A percentile compares a stretch with the other conserved stretches of the same genome.
Conservation (phyloP, 2,113 vertebrate species). For the Myanophis thanlyinensis region DNA sequence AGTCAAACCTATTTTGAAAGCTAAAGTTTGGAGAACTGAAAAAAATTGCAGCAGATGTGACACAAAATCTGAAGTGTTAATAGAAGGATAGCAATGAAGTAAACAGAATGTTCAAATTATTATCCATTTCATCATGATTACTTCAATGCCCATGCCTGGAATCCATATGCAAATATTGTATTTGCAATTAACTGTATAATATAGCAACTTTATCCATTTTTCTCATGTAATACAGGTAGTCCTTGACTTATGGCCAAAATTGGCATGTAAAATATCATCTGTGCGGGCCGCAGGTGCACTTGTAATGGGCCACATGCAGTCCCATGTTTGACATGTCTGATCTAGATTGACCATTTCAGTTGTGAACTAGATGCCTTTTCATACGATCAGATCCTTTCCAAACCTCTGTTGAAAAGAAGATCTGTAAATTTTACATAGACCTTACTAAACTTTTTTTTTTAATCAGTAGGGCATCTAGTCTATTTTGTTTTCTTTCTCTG, state of each 20-base stretch:
- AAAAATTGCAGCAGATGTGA: not conserved
- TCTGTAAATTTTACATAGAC: not conserved
- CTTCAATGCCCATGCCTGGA: accelerated
- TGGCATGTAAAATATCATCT: too few species aligned
- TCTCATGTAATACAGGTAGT: not conserved
- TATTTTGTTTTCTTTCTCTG: not conserved
- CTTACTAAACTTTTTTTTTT: not conserved
- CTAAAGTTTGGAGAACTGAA: not conserved
- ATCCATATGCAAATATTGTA: not conserved
- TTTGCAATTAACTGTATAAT: not conserved
- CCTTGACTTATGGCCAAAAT: too few species aligned
- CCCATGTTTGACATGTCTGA: too few species aligned
- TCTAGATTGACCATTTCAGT: not conserved
- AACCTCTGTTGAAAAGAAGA: not conserved
- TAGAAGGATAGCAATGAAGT: too few species aligned
- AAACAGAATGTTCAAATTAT: not conserved
- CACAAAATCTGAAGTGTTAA: not conserved
- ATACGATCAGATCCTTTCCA: not conserved
- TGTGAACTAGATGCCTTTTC: not conserved
- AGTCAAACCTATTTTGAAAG: not conserved
- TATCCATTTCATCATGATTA: not conserved
- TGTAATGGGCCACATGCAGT: too few species aligned
- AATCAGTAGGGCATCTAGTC: not conserved
- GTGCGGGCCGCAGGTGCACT: too few species aligned
- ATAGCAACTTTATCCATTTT: not conserved